Evolutionary conservation across 2,113 vertebrate genomes (phyloP).

Genomic region (Grammomys surdaster): DNA sequence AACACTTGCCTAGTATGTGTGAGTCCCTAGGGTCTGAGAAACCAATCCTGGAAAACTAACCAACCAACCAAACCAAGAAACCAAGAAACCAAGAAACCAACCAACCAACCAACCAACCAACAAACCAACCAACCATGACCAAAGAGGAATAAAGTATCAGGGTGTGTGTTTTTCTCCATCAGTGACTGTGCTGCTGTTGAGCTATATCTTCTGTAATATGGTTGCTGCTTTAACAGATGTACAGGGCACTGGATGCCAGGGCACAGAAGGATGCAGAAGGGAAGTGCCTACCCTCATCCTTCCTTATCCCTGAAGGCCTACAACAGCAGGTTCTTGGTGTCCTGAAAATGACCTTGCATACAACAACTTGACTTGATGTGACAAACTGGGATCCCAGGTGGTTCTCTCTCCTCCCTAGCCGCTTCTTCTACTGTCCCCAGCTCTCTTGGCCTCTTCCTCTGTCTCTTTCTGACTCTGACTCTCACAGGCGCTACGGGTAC

Average conservation of each 20-base stretch:
- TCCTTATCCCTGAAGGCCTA: too few relatives aligned
- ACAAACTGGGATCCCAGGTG: neutral
- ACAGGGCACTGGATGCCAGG: neutral
- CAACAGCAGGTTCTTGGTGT: neutral
- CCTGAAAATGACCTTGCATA: too few relatives aligned
- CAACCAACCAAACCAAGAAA: neutral
- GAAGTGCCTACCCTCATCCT: neutral
- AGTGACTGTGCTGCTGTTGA: neutral
- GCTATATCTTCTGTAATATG: neutral
- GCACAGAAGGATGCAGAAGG: neutral
- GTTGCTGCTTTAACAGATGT: neutral
- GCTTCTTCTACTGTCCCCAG: neutral
- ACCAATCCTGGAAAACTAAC: neutral
- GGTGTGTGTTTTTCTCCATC: neutral
- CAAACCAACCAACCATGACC: neutral
- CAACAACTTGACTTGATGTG: too few relatives aligned
- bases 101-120: too few relatives aligned
- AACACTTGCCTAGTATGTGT: neutral
- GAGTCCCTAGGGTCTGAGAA: too few relatives aligned
- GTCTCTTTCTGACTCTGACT: neutral
- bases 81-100: too few relatives aligned
- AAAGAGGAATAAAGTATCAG: neutral
- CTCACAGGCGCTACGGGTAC: neutral
- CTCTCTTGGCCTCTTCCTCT: neutral
- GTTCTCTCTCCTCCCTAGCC: too few relatives aligned